phyloP scores from a whole-genome alignment of 2,113 vertebrate genomes.

The Cyanoderma ruficeps region DNA sequence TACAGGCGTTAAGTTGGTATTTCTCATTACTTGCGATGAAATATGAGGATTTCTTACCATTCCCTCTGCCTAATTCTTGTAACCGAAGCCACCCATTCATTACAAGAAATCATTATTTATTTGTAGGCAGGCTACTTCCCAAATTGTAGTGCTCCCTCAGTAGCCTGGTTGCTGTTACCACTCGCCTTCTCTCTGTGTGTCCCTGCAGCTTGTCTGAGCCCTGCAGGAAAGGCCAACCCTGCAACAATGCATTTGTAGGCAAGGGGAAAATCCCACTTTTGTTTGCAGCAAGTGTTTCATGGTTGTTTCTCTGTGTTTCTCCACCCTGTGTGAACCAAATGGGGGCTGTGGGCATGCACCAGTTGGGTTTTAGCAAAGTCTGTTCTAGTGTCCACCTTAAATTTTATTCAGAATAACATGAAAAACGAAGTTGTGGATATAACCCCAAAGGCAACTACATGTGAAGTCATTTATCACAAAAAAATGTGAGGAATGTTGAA shows the following conservation, averaged over 20 bases:
- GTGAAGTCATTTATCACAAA: constrained; percentile 61
- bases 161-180: neutral
- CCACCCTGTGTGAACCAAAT: neutral
- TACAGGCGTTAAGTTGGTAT: constrained; percentile 41
- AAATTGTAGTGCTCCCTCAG: neutral
- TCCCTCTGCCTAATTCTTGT: neutral
- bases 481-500: constrained; percentile 63
- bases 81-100: neutral
- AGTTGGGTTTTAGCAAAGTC: neutral
- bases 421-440: constrained; percentile 5
- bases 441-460: constrained; percentile 51
- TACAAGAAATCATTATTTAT: neutral
- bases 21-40: constrained; percentile 42
- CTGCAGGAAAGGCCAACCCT: neutral
- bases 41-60: constrained; percentile 24
- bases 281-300: neutral
- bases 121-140: neutral
- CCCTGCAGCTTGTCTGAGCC: neutral
- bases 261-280: neutral
- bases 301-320: neutral
- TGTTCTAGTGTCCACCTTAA: constrained; percentile 48
- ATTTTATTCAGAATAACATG: constrained; percentile 31
- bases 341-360: neutral
- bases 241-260: neutral
- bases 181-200: neutral